These are phyloP conservation scores for Cynaeus angustus DNA, from an alignment of 2,888 invertebrate genomes.

Conservation along the genomic window DNA sequence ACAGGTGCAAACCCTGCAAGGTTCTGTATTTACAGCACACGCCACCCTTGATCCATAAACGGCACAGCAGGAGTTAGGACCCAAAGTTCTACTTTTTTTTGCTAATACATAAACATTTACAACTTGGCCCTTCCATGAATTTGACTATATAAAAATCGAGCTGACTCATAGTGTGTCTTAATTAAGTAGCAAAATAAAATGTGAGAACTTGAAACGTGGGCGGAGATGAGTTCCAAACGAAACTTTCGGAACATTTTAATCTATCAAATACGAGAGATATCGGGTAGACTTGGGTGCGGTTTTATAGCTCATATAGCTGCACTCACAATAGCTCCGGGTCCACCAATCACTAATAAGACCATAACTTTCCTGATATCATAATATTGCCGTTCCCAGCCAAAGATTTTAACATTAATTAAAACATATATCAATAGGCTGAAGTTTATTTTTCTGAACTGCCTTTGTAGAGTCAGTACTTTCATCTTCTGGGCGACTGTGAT, in stretches of 20 bases:
- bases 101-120: conserved; percentile 22
- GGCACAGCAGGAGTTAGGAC: conserved; percentile 58
- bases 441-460: background rate
- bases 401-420: conserved; percentile 64
- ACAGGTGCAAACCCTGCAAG: conserved; percentile 65
- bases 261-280: conserved; percentile 65
- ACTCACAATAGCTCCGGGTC: conserved; percentile 61
- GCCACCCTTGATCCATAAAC: conserved; percentile 58
- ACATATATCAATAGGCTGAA: conserved; percentile 61
- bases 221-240: conserved; percentile 20
- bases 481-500: background rate
- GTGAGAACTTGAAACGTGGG: conserved; percentile 7
- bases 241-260: conserved; percentile 63
- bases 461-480: background rate
- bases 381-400: conserved; percentile 60
- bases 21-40: conserved; percentile 58
- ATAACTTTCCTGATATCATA: conserved; percentile 69
- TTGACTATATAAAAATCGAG: conserved; percentile 7
- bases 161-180: background rate
- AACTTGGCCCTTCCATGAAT: conserved; percentile 6
- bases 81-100: conserved; percentile 56
- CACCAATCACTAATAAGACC: conserved; percentile 69
- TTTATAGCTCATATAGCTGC: conserved; percentile 68
- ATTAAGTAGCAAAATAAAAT: conserved; percentile 24
- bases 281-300: conserved; percentile 64